Evolutionary conservation across 2,797 vertebrate genomes (phyloP), one percentile per base, ranked within the genome.

Genomic region (Hapalemur alaotrensis): DNA sequence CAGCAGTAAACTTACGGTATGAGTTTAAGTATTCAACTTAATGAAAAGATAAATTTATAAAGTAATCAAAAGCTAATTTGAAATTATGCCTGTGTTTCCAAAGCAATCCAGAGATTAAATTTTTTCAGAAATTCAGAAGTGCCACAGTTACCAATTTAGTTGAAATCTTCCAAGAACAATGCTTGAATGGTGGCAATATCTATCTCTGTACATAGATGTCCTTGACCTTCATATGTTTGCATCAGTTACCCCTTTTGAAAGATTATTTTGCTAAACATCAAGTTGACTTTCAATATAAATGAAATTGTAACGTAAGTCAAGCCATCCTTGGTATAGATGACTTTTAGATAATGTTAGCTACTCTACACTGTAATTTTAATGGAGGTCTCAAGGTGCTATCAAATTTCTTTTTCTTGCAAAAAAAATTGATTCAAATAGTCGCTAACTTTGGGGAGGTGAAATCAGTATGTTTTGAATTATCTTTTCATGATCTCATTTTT

Each of bases 241-340:
- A 41, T 78, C 17, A 43, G 11, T 76, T 10, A 25, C 14, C 65
- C 38, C 54, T 91, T 87, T 52, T 50, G 85, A 92, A 72, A 86
- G 69, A n/a, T 73, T 52, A 48, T 59, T 94, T 97, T 88, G 38
- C 81, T 76, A 25, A 94, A 82, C 35, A 61, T 69, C 61, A 76
- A 38, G 50, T 20, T 61, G 48, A 90, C 48, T 79, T 72, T 46
- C 11, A 76, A n/a, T n/a, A 41, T 86, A 35, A 91, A 93, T 63
- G 72, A 85, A 93, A 67, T 52, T 92, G 7, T 86, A 52, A 79
- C 57, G 32, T 93, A 84, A 87, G 22, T 69, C 41, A 89, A 61
- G 35, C 59, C 50, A 28, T 92, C 15, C 20, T 67, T 32, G 48
- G 14, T 38, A 32, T 46, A 48, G 8, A 76, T 69, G 43, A 52